Conservation (phyloP, 2,888 invertebrate genomes). For the Lapara coniferarum region DNA sequence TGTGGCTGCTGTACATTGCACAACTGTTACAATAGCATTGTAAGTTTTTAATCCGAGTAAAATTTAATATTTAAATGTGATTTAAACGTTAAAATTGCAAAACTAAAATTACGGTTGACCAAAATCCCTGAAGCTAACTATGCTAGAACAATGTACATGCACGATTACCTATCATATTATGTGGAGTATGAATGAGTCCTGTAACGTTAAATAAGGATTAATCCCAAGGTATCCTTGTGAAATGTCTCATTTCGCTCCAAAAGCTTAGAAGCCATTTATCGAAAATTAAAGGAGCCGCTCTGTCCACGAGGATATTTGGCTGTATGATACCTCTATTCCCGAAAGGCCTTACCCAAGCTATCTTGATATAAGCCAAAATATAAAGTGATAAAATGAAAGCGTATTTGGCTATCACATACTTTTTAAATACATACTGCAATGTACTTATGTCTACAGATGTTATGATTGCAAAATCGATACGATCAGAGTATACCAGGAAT, state of each 20-base stretch:
- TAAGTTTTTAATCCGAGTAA: not conserved
- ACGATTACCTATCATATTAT: slow-evolving; percentile 37
- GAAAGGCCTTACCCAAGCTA: not conserved
- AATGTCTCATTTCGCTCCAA: slow-evolving; percentile 47
- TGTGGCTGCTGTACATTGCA: not conserved
- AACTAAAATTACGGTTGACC: not conserved
- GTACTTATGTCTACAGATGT: not conserved
- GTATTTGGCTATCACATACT: not conserved
- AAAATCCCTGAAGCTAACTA: too few relatives aligned
- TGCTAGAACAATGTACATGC: slow-evolving; percentile 13
- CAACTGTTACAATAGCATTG: not conserved
- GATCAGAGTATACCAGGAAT: not conserved
- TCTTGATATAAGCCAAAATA: not conserved
- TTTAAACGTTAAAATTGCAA: not conserved
- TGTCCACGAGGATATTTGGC: slow-evolving; percentile 9
- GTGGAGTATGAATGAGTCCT: slow-evolving; percentile 31
- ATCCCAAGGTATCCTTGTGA: slow-evolving; percentile 41
- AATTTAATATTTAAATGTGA: not conserved
- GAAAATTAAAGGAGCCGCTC: slow-evolving; percentile 33
- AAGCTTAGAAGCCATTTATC: slow-evolving; percentile 50
- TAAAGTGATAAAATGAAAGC: too few relatives aligned
- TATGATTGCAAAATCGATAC: not conserved
- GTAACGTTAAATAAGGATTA: slow-evolving; percentile 42
- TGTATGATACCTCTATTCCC: not conserved
- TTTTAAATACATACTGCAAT: not conserved